phyloP scores from a whole-genome alignment of 2,797 vertebrate genomes.

The Tragopan temminckii region DNA sequence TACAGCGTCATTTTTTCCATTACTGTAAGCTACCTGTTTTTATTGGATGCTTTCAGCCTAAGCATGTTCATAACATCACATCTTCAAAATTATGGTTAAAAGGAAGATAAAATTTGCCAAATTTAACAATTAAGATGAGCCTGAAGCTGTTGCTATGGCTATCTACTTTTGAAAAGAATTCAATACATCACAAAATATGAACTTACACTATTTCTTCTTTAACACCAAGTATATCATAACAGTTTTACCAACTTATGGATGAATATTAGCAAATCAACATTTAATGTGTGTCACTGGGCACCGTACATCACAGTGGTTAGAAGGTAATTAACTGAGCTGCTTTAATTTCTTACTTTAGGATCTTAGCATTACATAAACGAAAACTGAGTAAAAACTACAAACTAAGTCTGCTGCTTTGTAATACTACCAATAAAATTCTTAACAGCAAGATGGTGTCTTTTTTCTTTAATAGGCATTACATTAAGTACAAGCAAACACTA shows the following conservation, averaged over 20 bases:
- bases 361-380: neutral
- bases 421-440: neutral
- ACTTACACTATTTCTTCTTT: neutral
- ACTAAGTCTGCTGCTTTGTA: neutral
- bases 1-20: constrained; percentile 80
- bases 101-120: constrained; percentile 50
- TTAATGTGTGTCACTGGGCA: neutral
- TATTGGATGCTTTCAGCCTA: constrained; percentile 70
- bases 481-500: neutral
- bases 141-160: neutral
- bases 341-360: neutral
- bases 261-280: neutral
- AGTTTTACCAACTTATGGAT: neutral
- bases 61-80: constrained; percentile 65
- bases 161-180: neutral
- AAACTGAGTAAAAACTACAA: no score
- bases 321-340: neutral
- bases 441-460: neutral
- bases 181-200: neutral
- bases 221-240: neutral
- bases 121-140: constrained; percentile 1
- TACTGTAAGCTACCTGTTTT: constrained; percentile 77
- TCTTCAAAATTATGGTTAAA: constrained; percentile 57
- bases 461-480: neutral
- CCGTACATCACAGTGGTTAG: neutral